A percentile compares a stretch with the other conserved stretches of the same genome.
Conservation (phyloP, 2,113 vertebrate genomes). For the Phaethornis superciliosus region DNA sequence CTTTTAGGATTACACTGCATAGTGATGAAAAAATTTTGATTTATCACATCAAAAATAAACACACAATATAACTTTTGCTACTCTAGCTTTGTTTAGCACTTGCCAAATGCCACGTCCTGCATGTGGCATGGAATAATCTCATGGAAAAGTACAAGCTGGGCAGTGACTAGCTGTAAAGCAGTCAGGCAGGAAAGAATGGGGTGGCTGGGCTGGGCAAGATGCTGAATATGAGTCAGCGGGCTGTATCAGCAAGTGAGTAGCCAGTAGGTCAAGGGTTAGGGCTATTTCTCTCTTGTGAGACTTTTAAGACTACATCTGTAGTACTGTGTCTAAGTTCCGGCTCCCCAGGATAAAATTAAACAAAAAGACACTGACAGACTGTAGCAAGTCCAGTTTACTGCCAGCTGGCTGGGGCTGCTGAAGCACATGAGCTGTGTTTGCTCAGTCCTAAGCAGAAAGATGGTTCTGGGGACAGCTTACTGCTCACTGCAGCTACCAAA, state of each 20-base stretch:
- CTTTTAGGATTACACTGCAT: background rate
- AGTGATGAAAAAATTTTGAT: background rate
- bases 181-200: background rate
- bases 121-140: background rate
- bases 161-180: background rate
- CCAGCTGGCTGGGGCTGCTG: background rate
- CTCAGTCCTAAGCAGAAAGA: background rate
- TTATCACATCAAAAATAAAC: background rate
- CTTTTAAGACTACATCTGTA: background rate
- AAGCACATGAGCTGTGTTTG: background rate
- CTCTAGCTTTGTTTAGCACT: background rate
- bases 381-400: background rate
- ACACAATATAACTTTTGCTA: background rate
- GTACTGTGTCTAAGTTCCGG: background rate
- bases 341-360: background rate
- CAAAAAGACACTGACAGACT: background rate
- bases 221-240: background rate
- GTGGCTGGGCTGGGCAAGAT: background rate
- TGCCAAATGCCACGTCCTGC: background rate
- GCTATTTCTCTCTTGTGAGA: background rate
- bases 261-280: background rate
- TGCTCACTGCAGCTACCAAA: background rate
- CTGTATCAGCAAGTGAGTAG: background rate
- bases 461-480: background rate
- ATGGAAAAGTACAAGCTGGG: background rate